Evolutionary conservation across 2,113 vertebrate species (phyloP), one percentile per base, ranked within the genome.

Genomic region (Heptranchias perlo): DNA sequence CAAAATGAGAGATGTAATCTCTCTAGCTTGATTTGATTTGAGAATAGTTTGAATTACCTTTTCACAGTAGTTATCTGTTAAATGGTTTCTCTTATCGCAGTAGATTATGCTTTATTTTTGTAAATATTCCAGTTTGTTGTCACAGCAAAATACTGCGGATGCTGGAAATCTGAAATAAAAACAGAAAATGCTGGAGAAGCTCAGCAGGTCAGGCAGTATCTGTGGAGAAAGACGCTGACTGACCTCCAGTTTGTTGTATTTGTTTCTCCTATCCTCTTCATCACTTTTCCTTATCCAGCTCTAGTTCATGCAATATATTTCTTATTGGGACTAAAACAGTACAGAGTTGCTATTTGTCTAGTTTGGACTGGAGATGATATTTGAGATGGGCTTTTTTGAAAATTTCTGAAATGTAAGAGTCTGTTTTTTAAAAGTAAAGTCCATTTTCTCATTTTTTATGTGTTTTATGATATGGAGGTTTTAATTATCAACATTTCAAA

Each of bases 11-110:
- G 76, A 21, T 65, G 64, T 16, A 82, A 4, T 82, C 76, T 44
- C n/a, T 82, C 76, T n/a, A 18, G 76, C 39, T 82, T 82, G n/a
- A 76, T 78, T 82, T 82, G 76, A 82, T 82, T 82, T 82, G 76
- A 82, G 16, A 82, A 82, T 82, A 13, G 76, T n/a, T n/a, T 21
- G 44, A 44, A 44, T 39, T 82, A 82, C 3, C n/a, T 82, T 82
- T 44, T 14, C n/a, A 82, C 18, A 82, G 44, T 3, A 44, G n/a
- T 13, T 39, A 18, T 3, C 3, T 18, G 39, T 82, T 16, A 35
- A 44, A 82, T 44, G 76, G 76, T 44, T 44, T 39, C 13, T 5
- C 76, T 44, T n/a, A 78, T 39, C n/a, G 4, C 16, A n/a, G 76
- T 3, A 18, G n/a, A 82, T 16, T n/a, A 3, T 78, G 76, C 76